Base-by-base conservation (phyloP, 2,888 invertebrate genomes). In the Hypena proboscidalis region DNA sequence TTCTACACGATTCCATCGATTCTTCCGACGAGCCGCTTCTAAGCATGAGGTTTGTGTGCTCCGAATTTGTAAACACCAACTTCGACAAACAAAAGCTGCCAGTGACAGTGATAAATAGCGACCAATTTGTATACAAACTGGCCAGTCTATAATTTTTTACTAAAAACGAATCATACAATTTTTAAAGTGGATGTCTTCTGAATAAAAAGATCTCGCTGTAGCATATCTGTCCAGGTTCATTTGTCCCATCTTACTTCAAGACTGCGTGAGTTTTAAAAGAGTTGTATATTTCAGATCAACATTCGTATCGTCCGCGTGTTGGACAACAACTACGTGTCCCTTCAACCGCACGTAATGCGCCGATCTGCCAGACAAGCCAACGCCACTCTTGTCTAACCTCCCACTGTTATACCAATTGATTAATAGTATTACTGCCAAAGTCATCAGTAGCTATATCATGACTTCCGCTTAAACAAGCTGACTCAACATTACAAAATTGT, bases 1-100 rank as follows among this genome's bases (percentile, higher is more conserved):
- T 20, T 93, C 95, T 1, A 94, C 95, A 0, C 93, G 95, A 44
- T 96, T 97, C 90, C 97, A 97, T 68, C 95, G 95, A 63, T 96
- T 94, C 91, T 96, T 96, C 91, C 86, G 93, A 43, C 93, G 93
- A 63, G 92, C 93, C 21, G 91, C 95, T 7, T 93, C 94, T 69
- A 83, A 92, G 0, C 91, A 93, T 35, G 96, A 96, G 77, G 90
- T 89, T 1, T 19, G 35, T 25, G 2, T 13, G 4, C 11, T 9
- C 7, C 6, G 13, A 26, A 4, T 20, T 11, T 9, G 5, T 6
- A 29, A 9, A 13, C 13, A 11, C 9, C 3, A 5, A 26, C 7
- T 25, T 14, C n/a, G 14, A 29, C 22, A 37, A 52, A 27, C 8
- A n/a, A n/a, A n/a, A n/a, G n/a, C n/a, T n/a, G n/a, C n/a, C n/a